phyloP scores from a whole-genome alignment of 2,888 invertebrate genomes.

The Idaea aversata region DNA sequence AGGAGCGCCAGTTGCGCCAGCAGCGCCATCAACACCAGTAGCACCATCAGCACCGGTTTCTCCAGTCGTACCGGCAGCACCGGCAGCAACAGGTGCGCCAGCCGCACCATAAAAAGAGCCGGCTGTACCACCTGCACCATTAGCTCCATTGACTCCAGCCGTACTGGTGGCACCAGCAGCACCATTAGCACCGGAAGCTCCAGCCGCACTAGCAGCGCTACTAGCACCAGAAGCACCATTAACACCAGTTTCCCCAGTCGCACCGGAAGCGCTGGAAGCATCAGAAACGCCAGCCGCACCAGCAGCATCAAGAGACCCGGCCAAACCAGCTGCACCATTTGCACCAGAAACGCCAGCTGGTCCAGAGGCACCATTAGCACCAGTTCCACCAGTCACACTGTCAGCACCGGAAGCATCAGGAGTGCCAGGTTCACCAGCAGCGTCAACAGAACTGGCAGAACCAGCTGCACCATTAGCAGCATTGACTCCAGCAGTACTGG shows the following conservation, averaged over 20 bases:
- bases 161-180: not conserved
- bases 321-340: no score
- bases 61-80: conserved; percentile 3
- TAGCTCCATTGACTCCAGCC: not conserved
- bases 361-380: no score
- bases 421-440: conserved; percentile 3
- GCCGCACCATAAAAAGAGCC: not conserved
- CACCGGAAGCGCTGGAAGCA: conserved; percentile 6
- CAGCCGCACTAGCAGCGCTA: no score
- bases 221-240: conserved; percentile 5
- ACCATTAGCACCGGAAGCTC: conserved; percentile 8
- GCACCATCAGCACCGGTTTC: not conserved
- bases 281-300: conserved; percentile 11
- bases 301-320: conserved; percentile 1
- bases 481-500: not conserved
- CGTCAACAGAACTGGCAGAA: not conserved
- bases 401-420: not conserved
- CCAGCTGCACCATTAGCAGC: not conserved
- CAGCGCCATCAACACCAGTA: conserved; percentile 2
- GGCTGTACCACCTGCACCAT: conserved; percentile 3
- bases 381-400: no score
- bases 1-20: conserved; percentile 5
- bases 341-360: no score
- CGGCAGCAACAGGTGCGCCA: conserved; percentile 11
- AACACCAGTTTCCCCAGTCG: not conserved